Base-by-base conservation (phyloP, 1,140 invertebrate genomes). In the Pseudomyrmex sp. region DNA sequence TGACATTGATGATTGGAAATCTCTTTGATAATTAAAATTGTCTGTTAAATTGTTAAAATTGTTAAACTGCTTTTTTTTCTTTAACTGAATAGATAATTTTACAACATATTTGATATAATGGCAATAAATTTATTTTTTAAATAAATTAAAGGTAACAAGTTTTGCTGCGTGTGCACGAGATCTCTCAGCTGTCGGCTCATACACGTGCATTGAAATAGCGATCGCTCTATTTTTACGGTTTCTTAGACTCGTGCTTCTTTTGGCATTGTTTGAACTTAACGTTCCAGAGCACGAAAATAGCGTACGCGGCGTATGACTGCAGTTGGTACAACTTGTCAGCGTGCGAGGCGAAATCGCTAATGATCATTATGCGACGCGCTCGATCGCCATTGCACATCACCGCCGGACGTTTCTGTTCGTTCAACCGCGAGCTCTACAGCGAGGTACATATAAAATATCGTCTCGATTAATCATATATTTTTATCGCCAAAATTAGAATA, bases 321-420 rank as follows among this genome's bases (percentile, higher is more conserved):
- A 50, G 90, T 10, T 93, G 93, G 92, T 92, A 91, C 48, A 88
- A 89, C 10, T 83, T 91, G 15, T 62, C 88, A 26, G 52, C 80
- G 2, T 56, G 56, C 2, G 74, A 89, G 20, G 59, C 86, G 0
- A 92, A 73, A 80, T 83, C 56, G 50, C 48, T 93, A 2, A 73
- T 89, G 12, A 84, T 93, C 8, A 88, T 93, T 13, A 92, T 93
- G 80, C 75, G 83, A 52, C 80, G 90, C 50, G 84, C 88, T 0
- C 85, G 87, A 59, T 69, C 63, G 44, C 90, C 92, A 13, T 72
- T 92, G 26, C 50, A 70, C 18, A 79, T 93, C 8, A 93, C 87
- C 0, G 91, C 91, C 35, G 90, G 90, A 15, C 90, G 87, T 70
- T 92, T 93, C 59, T 86, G 79, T 52, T 59, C 66, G 8, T 84